A percentile compares a stretch with the other conserved stretches of the same genome.
Conservation (phyloP, 2,797 vertebrate species). For the Gymnocypris eckloni region DNA sequence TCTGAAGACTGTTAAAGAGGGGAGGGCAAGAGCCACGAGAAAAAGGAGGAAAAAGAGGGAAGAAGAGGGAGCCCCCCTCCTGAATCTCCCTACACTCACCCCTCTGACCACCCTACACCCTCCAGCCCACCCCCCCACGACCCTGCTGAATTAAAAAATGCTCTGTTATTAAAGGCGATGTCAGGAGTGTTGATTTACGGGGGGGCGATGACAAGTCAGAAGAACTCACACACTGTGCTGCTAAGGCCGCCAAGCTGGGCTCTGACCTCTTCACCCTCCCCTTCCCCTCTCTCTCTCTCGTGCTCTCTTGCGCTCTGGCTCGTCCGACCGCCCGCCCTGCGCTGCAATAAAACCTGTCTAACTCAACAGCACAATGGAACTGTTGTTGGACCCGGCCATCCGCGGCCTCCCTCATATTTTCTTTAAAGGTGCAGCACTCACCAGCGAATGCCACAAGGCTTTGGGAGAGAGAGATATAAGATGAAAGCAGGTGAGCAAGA, state of each 20-base stretch:
- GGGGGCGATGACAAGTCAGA: conserved; percentile 82
- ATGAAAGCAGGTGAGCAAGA: conserved; percentile 64
- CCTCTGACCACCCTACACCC: neutral
- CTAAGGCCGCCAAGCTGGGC: conserved; percentile 81
- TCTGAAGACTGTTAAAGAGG: conserved; percentile 35
- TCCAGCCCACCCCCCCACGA: conserved; percentile 40
- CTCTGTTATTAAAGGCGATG: conserved; percentile 83
- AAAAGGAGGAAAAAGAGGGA: conserved; percentile 6
- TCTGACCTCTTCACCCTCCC: conserved; percentile 81
- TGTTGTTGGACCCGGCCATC: conserved; percentile 78
- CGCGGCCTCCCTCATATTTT: conserved; percentile 80
- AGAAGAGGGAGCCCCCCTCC: conserved; percentile 27
- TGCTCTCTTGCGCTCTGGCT: conserved; percentile 68
- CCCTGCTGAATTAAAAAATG: conserved; percentile 82
- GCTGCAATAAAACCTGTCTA: conserved; percentile 81
- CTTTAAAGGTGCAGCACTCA: conserved; percentile 85
- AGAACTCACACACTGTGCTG: conserved; percentile 79
- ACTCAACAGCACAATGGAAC: conserved; percentile 82
- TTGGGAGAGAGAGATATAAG: conserved; percentile 58
- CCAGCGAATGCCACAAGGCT: conserved; percentile 78
- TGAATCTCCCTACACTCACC: conserved; percentile 32
- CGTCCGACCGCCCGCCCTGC: conserved; percentile 60
- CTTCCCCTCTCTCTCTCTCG: conserved; percentile 76
- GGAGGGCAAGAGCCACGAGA: conserved; percentile 24
- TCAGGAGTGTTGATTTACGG: conserved; percentile 85